Conservation (phyloP, 2,888 invertebrate species). For the Entomobrya multifasciata region DNA sequence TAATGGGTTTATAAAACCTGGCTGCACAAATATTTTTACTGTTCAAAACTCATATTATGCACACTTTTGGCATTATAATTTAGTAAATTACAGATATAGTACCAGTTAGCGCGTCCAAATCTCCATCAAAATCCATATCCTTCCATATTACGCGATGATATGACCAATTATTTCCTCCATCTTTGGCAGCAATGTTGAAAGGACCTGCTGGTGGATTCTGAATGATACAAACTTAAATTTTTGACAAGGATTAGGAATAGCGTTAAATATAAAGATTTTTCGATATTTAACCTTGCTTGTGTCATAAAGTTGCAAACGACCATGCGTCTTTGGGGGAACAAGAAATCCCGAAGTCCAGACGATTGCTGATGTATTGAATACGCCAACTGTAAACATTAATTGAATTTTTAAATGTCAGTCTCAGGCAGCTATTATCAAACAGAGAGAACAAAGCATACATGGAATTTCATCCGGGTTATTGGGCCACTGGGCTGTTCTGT, state of each 20-base stretch:
- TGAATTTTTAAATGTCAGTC: too few species aligned
- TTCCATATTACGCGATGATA: slow-evolving; percentile 80
- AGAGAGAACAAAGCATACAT: too few species aligned
- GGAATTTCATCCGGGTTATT: slow-evolving; percentile 80
- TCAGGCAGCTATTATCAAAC: too few species aligned
- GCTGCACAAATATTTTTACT: too few species aligned
- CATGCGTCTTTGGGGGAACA: slow-evolving; percentile 80
- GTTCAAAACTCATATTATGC: too few species aligned
- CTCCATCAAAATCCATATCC: slow-evolving; percentile 80
- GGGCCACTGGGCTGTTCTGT: slow-evolving; percentile 80
- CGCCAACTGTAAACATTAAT: slow-evolving; percentile 76
- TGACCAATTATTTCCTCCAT: slow-evolving; percentile 76
- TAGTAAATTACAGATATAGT: too few species aligned
- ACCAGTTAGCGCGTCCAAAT: slow-evolving; percentile 80
- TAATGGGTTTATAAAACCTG: slow-evolving; percentile 68
- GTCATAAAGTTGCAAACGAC: slow-evolving; percentile 80
- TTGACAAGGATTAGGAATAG: too few species aligned
- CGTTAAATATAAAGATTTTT: neutral
- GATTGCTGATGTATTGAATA: slow-evolving; percentile 79
- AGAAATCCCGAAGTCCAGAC: slow-evolving; percentile 80
- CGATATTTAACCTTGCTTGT: slow-evolving; percentile 69
- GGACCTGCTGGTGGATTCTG: slow-evolving; percentile 54
- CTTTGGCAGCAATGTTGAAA: slow-evolving; percentile 44
- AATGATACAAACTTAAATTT: neutral
- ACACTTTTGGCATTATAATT: too few species aligned